Percentiles rank a stretch among this genome's conserved stretches.
Evolutionary conservation across 2,113 vertebrate species (phyloP).

Genomic region (Stegastes partitus): DNA sequence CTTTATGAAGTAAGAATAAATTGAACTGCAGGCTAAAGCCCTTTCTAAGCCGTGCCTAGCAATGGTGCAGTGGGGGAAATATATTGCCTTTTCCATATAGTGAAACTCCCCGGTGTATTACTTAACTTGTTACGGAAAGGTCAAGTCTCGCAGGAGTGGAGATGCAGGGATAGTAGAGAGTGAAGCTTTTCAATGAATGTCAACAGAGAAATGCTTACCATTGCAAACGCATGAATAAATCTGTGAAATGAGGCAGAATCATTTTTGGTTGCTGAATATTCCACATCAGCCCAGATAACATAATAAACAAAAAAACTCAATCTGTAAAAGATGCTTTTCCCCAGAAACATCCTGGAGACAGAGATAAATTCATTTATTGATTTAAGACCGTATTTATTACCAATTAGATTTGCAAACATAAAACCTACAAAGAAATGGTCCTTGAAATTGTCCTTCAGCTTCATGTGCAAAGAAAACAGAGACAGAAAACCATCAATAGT

Average conservation of each 20-base stretch:
- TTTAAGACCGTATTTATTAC: too few species aligned
- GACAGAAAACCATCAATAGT: too few species aligned
- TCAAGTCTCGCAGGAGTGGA: conserved; percentile 35
- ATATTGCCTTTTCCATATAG: conserved; percentile 60
- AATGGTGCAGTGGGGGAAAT: conserved; percentile 26
- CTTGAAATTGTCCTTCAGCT: too few species aligned
- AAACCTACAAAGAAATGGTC: too few species aligned
- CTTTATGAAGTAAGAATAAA: conserved; percentile 70
- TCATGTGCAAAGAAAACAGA: too few species aligned
- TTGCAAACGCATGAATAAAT: conserved; percentile 20
- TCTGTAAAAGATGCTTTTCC: too few species aligned
- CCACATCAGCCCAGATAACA: background rate
- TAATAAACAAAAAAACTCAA: too few species aligned
- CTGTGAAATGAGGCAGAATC: background rate
- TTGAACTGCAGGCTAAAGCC: conserved; percentile 56
- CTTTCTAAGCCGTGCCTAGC: conserved; percentile 36
- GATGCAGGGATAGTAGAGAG: conserved; percentile 45
- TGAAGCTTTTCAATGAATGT: conserved; percentile 44
- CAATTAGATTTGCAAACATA: too few species aligned
- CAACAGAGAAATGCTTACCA: conserved; percentile 30
- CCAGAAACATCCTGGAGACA: too few species aligned
- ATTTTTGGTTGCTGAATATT: conserved; percentile 1
- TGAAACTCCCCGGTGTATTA: conserved; percentile 57
- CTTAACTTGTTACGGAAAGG: conserved; percentile 68
- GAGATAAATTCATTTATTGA: too few species aligned